phyloP scores from a whole-genome alignment of 1,140 invertebrate genomes.

The Nasonia longicornis region DNA sequence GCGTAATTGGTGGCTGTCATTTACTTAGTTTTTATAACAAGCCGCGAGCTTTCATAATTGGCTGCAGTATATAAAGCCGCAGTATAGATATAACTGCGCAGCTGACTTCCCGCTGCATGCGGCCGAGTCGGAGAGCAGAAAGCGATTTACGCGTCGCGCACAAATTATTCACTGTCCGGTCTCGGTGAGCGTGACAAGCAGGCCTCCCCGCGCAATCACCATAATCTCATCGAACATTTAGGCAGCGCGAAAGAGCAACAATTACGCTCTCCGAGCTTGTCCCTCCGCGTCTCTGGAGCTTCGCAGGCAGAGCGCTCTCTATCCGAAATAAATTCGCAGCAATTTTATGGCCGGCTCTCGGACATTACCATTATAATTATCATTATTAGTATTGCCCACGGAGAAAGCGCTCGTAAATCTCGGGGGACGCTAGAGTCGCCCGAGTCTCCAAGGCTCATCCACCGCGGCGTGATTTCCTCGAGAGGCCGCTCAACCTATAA shows the following conservation, averaged over 20 bases:
- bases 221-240: conserved; percentile 7
- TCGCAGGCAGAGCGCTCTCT: background rate
- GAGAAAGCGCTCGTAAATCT: conserved; percentile 33
- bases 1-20: too few species aligned
- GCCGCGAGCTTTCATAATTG: too few species aligned
- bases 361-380: conserved; percentile 38
- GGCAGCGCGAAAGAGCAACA: background rate
- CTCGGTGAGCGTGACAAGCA: background rate
- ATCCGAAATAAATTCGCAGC: background rate
- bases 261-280: background rate
- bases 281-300: background rate
- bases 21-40: too few species aligned
- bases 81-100: too few species aligned
- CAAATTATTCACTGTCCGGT: background rate
- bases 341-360: conserved; percentile 6
- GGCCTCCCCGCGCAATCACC: too few species aligned
- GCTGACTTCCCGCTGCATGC: too few species aligned
- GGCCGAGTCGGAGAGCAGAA: too few species aligned
- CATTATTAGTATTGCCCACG: conserved; percentile 24
- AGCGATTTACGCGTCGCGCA: background rate
- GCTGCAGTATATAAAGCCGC: too few species aligned
- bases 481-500: conserved; percentile 26
- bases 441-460: background rate
- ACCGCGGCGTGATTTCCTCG: conserved; percentile 19
- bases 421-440: background rate